Conservation (phyloP, 2,888 invertebrate genomes). For the Apotomis turbidana region DNA sequence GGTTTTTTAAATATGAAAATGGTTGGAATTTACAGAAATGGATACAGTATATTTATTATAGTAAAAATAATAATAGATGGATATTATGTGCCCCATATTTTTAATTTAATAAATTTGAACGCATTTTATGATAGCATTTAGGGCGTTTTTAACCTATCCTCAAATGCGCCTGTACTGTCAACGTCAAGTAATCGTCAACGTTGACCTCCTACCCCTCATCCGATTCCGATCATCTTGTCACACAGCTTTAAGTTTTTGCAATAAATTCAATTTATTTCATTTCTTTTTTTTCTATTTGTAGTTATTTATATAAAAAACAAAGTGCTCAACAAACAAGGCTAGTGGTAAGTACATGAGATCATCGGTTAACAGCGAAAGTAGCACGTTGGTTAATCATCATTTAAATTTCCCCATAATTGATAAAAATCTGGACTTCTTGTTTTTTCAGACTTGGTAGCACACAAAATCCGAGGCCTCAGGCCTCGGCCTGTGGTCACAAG, state of each 20-base stretch:
- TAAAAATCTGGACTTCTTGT: constrained; percentile 49
- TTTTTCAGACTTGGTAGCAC: constrained; percentile 60
- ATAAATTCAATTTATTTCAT: constrained; percentile 73
- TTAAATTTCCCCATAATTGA: constrained; percentile 48
- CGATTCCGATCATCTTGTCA: constrained; percentile 72
- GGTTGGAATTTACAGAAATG: too few species aligned
- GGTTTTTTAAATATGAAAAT: too few species aligned
- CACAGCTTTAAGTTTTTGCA: constrained; percentile 66
- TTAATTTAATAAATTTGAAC: too few species aligned
- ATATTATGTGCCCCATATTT: too few species aligned
- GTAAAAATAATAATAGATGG: too few species aligned
- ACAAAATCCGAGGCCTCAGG: constrained; percentile 63
- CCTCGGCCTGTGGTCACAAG: constrained; percentile 75
- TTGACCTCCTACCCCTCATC: constrained; percentile 52
- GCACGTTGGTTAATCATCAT: constrained; percentile 57
- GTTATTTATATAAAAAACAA: constrained; percentile 55
- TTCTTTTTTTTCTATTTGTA: constrained; percentile 65
- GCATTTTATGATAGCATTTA: not conserved
- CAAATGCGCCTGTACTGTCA: constrained; percentile 50
- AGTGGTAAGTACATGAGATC: constrained; percentile 61
- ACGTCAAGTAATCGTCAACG: constrained; percentile 57
- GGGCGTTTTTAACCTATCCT: constrained; percentile 14
- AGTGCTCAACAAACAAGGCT: constrained; percentile 52
- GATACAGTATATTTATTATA: too few species aligned
- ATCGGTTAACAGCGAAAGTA: constrained; percentile 50